Evolutionary conservation across 1,140 invertebrate species (phyloP).

Genomic region (Aphelinus atriplicis): DNA sequence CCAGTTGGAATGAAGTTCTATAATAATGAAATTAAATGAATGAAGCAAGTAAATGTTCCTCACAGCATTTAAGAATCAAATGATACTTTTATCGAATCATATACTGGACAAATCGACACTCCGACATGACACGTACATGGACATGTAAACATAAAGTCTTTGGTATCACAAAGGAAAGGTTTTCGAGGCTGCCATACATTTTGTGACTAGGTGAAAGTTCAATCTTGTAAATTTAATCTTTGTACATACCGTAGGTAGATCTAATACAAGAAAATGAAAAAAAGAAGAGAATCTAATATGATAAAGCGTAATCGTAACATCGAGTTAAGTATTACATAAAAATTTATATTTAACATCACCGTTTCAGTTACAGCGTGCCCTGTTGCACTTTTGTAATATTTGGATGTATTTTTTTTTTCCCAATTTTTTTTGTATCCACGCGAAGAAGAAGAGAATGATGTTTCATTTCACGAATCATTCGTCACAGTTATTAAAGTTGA

Average conservation of each 20-base stretch:
- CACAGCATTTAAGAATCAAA: slow-evolving; percentile 69
- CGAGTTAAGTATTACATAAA: slow-evolving; percentile 1
- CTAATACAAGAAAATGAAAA: slow-evolving; percentile 26
- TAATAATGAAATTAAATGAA: slow-evolving; percentile 50
- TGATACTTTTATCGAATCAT: slow-evolving; percentile 55
- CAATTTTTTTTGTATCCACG: slow-evolving; percentile 10
- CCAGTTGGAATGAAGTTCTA: slow-evolving; percentile 25
- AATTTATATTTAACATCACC: slow-evolving; percentile 3
- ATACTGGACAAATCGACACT: slow-evolving; percentile 39
- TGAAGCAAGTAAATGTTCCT: slow-evolving; percentile 66
- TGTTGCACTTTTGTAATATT: slow-evolving; percentile 16
- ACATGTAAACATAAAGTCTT: slow-evolving; percentile 42
- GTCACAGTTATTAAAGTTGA: slow-evolving; percentile 13
- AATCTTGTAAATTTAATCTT: slow-evolving; percentile 58
- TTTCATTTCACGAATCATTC: background rate
- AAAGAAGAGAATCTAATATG: slow-evolving; percentile 25
- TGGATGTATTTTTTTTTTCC: slow-evolving; percentile 12
- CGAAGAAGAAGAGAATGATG: background rate
- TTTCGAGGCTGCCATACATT: slow-evolving; percentile 46
- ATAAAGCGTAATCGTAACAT: slow-evolving; percentile 22
- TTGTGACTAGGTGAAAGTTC: slow-evolving; percentile 49
- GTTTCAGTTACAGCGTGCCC: slow-evolving; percentile 8
- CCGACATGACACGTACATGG: slow-evolving; percentile 38
- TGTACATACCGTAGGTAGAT: slow-evolving; percentile 56
- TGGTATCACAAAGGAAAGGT: slow-evolving; percentile 62